phyloP scores from a whole-genome alignment of 2,113 vertebrate genomes.

The Corythaeola cristata region DNA sequence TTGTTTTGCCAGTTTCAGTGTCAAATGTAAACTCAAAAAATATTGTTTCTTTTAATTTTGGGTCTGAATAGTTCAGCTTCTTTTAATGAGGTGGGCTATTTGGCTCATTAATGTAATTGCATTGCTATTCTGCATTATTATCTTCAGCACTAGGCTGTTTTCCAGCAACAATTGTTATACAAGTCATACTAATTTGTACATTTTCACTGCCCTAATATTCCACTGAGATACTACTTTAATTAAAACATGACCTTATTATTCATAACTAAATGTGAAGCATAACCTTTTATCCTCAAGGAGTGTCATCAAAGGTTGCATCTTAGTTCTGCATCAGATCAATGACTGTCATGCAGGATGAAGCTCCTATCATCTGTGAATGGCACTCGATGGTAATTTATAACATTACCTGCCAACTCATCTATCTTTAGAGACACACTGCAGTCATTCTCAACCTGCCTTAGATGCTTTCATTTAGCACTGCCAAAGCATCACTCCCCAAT shows the following conservation, averaged over 20 bases:
- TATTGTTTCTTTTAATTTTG: not conserved
- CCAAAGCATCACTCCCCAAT: slow-evolving; percentile 20
- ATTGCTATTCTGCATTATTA: slow-evolving; percentile 40
- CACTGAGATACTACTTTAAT: slow-evolving; percentile 70
- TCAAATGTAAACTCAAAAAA: not conserved
- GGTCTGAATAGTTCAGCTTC: not conserved
- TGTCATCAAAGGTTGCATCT: slow-evolving; percentile 75
- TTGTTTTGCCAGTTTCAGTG: not conserved
- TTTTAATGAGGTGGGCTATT: slow-evolving; percentile 59
- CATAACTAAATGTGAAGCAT: slow-evolving; percentile 73
- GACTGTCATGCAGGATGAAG: slow-evolving; percentile 74
- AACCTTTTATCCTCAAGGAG: slow-evolving; percentile 77
- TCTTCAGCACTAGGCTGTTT: slow-evolving; percentile 54
- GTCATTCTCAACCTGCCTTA: slow-evolving; percentile 51
- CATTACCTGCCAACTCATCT: slow-evolving; percentile 70
- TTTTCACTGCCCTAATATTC: slow-evolving; percentile 71
- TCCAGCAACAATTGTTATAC: slow-evolving; percentile 63
- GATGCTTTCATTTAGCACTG: slow-evolving; percentile 56
- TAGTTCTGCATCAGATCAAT: slow-evolving; percentile 69
- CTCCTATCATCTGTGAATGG: slow-evolving; percentile 64
- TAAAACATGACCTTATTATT: slow-evolving; percentile 81
- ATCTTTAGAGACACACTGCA: slow-evolving; percentile 68
- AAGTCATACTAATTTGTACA: slow-evolving; percentile 75
- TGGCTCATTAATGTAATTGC: slow-evolving; percentile 65
- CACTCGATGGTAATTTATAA: slow-evolving; percentile 75